phyloP scores from a whole-genome alignment of 2,888 invertebrate species.

The Platypus cylindrus region DNA sequence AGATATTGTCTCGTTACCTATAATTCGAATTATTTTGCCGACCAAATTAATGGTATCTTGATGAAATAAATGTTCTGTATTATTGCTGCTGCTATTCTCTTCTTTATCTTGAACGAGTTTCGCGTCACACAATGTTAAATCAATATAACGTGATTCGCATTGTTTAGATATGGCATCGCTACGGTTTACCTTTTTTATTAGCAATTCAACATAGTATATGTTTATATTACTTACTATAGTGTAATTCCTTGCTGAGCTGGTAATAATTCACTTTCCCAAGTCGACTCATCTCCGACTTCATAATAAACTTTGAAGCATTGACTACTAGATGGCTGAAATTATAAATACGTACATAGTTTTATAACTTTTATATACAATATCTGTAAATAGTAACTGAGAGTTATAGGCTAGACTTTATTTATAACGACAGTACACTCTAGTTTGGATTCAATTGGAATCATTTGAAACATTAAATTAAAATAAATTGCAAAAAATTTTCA shows the following conservation, averaged over 20 bases:
- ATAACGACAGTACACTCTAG: no score
- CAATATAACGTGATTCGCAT: slow-evolving; percentile 54
- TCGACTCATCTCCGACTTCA: slow-evolving; percentile 43
- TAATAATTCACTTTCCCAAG: slow-evolving; percentile 43
- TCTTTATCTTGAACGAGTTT: slow-evolving; percentile 52
- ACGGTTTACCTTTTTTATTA: no score
- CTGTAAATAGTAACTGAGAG: no score
- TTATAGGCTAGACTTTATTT: no score
- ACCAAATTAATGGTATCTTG: slow-evolving; percentile 53
- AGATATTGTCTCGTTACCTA: slow-evolving; percentile 35
- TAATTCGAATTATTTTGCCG: slow-evolving; percentile 51
- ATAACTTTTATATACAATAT: no score
- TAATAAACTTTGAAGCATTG: slow-evolving; percentile 62
- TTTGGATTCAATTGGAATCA: no score
- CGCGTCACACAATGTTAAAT: slow-evolving; percentile 47
- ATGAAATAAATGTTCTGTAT: slow-evolving; percentile 41
- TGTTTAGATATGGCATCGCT: slow-evolving; percentile 52
- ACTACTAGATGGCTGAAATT: slow-evolving; percentile 53
- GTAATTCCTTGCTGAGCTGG: slow-evolving; percentile 53
- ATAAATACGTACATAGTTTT: no score
- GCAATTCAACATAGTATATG: no score
- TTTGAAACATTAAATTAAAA: no score
- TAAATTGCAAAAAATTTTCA: no score
- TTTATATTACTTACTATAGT: slow-evolving; percentile 50
- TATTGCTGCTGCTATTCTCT: no score